Evolutionary conservation across 2,113 vertebrate species (phyloP).

Genomic region (Benthochromis sp.): DNA sequence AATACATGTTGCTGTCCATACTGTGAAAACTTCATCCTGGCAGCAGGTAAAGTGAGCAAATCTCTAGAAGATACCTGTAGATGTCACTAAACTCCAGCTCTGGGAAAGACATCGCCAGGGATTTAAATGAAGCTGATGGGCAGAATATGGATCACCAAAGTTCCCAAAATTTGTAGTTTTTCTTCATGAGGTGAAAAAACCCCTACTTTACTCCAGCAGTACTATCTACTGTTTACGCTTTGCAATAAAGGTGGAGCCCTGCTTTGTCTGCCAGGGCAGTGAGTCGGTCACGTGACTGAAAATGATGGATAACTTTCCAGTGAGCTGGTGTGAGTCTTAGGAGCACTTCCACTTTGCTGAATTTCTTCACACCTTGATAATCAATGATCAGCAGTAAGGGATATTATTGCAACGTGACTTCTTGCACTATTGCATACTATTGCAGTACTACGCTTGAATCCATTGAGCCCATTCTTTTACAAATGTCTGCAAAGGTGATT

Average conservation of each 20-base stretch:
- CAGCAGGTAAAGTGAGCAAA: background rate
- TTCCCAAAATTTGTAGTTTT: fast-evolving
- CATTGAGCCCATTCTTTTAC: background rate
- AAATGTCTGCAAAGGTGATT: background rate
- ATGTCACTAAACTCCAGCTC: background rate
- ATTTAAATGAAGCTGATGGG: background rate
- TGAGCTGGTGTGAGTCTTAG: background rate
- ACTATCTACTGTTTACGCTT: fast-evolving
- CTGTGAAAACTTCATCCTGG: background rate
- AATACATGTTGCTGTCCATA: background rate
- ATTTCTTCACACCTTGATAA: background rate
- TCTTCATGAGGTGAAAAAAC: fast-evolving
- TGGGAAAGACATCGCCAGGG: fast-evolving
- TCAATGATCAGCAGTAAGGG: background rate
- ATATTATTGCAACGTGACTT: background rate
- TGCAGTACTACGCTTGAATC: background rate
- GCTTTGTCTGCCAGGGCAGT: background rate
- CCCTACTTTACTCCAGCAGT: background rate
- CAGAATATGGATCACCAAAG: background rate
- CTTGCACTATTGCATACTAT: background rate
- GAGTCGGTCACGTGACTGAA: background rate
- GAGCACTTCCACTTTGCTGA: background rate
- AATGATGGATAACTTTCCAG: background rate
- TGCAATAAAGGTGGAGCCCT: fast-evolving
- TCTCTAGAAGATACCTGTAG: background rate